phyloP scores from a whole-genome alignment of 1,140 invertebrate species.

The Pararge aegeria region DNA sequence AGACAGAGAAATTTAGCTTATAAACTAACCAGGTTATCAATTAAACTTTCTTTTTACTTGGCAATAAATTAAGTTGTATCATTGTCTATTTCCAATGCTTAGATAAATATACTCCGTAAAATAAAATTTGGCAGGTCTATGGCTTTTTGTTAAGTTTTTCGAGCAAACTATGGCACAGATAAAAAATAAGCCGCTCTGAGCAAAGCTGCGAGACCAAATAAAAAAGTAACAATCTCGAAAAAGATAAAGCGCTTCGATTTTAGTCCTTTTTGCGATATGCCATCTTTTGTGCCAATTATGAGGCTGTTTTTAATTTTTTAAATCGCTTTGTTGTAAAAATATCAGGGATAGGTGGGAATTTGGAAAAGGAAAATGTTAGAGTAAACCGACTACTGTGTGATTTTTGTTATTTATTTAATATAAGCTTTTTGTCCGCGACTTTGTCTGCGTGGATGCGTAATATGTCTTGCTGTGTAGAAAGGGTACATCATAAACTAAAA shows the following conservation, averaged over 20 bases:
- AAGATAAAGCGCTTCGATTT: constrained; percentile 62
- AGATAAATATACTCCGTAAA: not conserved
- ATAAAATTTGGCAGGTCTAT: constrained; percentile 12
- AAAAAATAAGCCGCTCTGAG: constrained; percentile 61
- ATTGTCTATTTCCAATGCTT: too few species aligned
- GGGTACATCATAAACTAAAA: too few species aligned
- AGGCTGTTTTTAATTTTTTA: constrained; percentile 52
- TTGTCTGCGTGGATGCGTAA: too few species aligned
- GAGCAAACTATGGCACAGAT: constrained; percentile 58
- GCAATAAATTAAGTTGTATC: too few species aligned
- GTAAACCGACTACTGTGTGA: constrained; percentile 1
- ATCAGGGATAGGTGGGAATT: constrained; percentile 61
- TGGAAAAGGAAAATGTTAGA: too few species aligned
- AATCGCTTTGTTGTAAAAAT: constrained; percentile 39
- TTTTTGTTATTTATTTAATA: too few species aligned
- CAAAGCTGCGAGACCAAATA: constrained; percentile 57
- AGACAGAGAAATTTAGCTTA: too few species aligned
- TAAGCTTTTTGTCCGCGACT: too few species aligned
- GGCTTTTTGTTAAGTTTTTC: constrained; percentile 10
- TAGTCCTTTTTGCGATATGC: constrained; percentile 63
- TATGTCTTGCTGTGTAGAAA: too few species aligned
- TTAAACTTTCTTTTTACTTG: too few species aligned
- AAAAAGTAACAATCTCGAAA: constrained; percentile 71
- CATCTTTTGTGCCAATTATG: constrained; percentile 76
- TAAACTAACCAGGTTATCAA: too few species aligned